Evolutionary conservation across 2,113 vertebrate genomes (phyloP).

Genomic region (Daubentonia madagascariensis): DNA sequence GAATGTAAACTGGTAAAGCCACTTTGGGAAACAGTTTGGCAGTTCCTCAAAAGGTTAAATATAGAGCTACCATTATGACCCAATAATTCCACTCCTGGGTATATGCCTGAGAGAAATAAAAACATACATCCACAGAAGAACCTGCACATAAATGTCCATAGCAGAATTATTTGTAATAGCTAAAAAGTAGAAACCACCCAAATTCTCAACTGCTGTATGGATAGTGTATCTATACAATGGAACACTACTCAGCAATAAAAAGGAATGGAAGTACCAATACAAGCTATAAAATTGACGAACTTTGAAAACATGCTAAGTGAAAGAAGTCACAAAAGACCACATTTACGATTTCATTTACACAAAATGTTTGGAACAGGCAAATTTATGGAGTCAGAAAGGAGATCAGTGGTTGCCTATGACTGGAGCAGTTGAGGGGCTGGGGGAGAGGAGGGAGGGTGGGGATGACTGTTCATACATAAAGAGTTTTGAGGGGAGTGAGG

Average conservation of each 20-base stretch:
- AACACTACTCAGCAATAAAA: neutral
- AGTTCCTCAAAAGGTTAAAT: neutral
- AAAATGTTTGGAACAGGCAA: neutral
- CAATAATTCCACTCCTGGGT: neutral
- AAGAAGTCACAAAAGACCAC: neutral
- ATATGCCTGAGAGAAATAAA: neutral
- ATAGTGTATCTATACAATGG: neutral
- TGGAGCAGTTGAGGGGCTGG: neutral
- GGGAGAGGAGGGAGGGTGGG: neutral
- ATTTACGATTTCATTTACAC: neutral
- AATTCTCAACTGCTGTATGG: neutral
- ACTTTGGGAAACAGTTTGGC: neutral
- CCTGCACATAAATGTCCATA: neutral
- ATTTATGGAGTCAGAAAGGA: neutral
- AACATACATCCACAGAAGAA: neutral
- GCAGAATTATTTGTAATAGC: neutral
- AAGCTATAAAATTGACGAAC: neutral
- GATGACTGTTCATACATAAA: neutral
- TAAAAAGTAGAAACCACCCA: neutral
- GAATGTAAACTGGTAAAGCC: neutral
- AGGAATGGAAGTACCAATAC: neutral
- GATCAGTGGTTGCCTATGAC: neutral
- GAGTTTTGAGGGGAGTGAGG: neutral
- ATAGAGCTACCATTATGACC: neutral
- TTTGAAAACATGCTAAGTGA: neutral